Percentiles rank a stretch among this genome's conserved stretches.
These are phyloP conservation scores for Philaethria dido DNA, from an alignment of 2,888 invertebrate species.

Conservation along the genomic window DNA sequence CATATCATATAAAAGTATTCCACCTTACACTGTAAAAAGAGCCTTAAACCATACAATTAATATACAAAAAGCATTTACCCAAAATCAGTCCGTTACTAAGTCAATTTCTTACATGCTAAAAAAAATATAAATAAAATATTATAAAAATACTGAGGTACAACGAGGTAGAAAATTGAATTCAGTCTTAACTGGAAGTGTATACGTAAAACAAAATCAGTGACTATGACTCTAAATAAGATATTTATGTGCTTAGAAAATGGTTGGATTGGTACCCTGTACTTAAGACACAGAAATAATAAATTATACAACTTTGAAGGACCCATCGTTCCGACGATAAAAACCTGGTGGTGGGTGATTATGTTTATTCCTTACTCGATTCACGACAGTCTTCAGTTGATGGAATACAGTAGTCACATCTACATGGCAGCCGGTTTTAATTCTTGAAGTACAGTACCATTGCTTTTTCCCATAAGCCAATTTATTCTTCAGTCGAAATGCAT, in stretches of 20 bases:
- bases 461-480: constrained; percentile 76
- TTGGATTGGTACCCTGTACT: not conserved
- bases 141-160: constrained; percentile 38
- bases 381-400: constrained; percentile 58
- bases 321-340: constrained; percentile 68
- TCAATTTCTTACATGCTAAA: constrained; percentile 9
- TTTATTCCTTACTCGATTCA: constrained; percentile 65
- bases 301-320: constrained; percentile 71
- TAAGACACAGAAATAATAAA: not conserved
- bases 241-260: not conserved
- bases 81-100: constrained; percentile 25
- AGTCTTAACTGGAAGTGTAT: constrained; percentile 34
- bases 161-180: constrained; percentile 45
- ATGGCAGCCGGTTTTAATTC: constrained; percentile 71
- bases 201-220: not conserved
- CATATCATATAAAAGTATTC: not conserved
- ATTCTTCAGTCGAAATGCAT: constrained; percentile 72
- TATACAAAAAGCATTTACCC: not conserved
- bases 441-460: constrained; percentile 75
- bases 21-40: not conserved
- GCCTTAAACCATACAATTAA: not conserved
- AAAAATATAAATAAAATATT: constrained; percentile 34
- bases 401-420: constrained; percentile 70
- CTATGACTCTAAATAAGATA: not conserved
- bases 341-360: constrained; percentile 74